Conservation (phyloP, 2,113 vertebrate species). For the Cynocephalus volans region DNA sequence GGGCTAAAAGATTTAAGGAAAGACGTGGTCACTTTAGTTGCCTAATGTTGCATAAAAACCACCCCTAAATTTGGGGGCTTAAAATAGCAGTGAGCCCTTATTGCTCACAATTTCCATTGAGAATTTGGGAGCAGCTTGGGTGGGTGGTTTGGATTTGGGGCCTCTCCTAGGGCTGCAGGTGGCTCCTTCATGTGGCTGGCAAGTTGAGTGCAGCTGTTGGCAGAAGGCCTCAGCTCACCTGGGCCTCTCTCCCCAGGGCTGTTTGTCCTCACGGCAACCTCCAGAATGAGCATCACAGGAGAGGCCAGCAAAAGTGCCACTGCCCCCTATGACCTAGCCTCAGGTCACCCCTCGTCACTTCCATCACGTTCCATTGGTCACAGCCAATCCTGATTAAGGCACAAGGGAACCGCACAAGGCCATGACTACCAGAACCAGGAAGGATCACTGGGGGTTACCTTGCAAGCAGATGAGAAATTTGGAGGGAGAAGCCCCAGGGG, state of each 20-base stretch:
- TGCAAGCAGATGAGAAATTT: not conserved
- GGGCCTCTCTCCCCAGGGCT: not conserved
- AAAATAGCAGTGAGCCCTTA: not conserved
- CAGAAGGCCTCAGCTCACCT: not conserved
- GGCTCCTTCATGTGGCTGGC: not conserved
- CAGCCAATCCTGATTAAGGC: not conserved
- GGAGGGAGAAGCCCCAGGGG: not conserved
- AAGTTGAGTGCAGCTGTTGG: not conserved
- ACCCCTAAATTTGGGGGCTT: not conserved
- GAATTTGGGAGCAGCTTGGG: not conserved
- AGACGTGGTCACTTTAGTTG: not conserved
- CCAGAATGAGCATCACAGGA: not conserved
- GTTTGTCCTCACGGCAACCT: not conserved
- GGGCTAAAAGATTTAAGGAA: not conserved
- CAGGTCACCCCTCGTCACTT: not conserved
- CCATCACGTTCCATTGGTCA: not conserved
- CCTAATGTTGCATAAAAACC: not conserved
- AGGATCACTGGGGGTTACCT: not conserved
- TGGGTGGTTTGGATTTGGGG: not conserved
- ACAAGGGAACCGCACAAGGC: not conserved
- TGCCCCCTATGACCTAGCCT: not conserved
- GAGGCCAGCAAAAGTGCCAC: not conserved
- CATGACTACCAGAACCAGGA: not conserved
- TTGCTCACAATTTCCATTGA: not conserved
- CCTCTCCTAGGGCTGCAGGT: not conserved